Evolutionary conservation across 2,888 invertebrate species (phyloP).

Genomic region (Parelbella ahira): DNA sequence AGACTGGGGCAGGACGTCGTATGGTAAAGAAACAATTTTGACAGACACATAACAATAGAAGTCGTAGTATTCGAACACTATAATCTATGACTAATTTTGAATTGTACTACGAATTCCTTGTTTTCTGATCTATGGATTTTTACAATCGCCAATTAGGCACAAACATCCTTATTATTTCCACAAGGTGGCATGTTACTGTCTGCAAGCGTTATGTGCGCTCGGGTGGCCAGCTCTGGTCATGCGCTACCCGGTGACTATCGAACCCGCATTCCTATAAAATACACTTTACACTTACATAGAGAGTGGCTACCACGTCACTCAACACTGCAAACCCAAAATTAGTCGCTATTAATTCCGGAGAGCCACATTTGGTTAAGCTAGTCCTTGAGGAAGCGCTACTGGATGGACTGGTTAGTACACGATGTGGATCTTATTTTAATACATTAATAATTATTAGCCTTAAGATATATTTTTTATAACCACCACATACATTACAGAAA

Average conservation of each 20-base stretch:
- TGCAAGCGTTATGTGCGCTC: slow-evolving; percentile 65
- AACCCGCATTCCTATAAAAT: slow-evolving; percentile 70
- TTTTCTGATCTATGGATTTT: slow-evolving; percentile 27
- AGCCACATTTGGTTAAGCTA: slow-evolving; percentile 55
- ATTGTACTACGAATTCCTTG: slow-evolving; percentile 50
- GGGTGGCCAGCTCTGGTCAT: slow-evolving; percentile 66
- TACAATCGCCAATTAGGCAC: slow-evolving; percentile 11
- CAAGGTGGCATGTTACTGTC: slow-evolving; percentile 36
- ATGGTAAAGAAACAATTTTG: slow-evolving; percentile 19
- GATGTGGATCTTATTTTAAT: slow-evolving; percentile 29
- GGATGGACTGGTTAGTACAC: slow-evolving; percentile 42
- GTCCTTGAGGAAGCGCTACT: slow-evolving; percentile 46
- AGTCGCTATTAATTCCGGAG: slow-evolving; percentile 61
- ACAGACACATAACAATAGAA: slow-evolving; percentile 36
- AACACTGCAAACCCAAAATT: slow-evolving; percentile 79
- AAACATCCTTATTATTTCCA: slow-evolving; percentile 10
- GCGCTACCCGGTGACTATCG: slow-evolving; percentile 75
- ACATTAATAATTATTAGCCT: slow-evolving; percentile 10
- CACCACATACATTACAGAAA: slow-evolving; percentile 12
- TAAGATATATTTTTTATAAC: slow-evolving; percentile 7
- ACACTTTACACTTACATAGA: slow-evolving; percentile 71
- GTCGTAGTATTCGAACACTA: slow-evolving; percentile 47
- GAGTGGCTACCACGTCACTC: slow-evolving; percentile 73
- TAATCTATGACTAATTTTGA: slow-evolving; percentile 38
- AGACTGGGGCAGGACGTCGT: slow-evolving; percentile 45